Conservation (phyloP, 1,140 invertebrate species). For the Drosophila pallidifrons region DNA sequence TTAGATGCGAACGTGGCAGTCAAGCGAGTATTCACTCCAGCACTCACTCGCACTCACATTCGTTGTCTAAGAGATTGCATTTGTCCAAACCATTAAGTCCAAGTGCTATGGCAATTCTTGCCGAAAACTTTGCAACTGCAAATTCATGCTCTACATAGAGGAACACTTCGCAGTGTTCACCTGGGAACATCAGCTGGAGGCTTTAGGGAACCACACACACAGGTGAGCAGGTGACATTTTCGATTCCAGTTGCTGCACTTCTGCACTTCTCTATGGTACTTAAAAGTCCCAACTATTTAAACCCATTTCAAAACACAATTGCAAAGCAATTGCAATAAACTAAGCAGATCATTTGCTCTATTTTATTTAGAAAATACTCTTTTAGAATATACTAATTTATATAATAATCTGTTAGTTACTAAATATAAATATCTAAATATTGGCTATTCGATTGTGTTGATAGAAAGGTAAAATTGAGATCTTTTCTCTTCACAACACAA, state of each 20-base stretch:
- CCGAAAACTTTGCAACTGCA: conserved; percentile 13
- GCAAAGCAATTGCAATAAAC: no score
- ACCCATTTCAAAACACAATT: no score
- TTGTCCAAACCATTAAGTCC: conserved; percentile 35
- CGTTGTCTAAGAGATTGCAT: conserved; percentile 25
- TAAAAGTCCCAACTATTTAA: no score
- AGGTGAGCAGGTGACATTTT: conserved; percentile 1
- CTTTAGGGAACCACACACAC: no score
- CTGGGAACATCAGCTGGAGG: background rate
- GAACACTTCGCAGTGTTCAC: background rate
- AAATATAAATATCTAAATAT: no score
- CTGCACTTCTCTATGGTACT: background rate
- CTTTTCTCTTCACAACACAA: no score
- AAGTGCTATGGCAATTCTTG: conserved; percentile 10
- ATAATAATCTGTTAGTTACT: no score
- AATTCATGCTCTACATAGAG: conserved; percentile 1
- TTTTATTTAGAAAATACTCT: no score
- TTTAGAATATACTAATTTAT: no score
- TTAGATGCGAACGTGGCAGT: conserved; percentile 44
- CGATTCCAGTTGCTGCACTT: background rate
- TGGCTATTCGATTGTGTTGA: no score
- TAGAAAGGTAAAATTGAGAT: no score
- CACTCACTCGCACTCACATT: background rate
- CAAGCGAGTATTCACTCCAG: background rate
- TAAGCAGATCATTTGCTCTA: no score